Conservation (phyloP, 2,797 vertebrate genomes). For the Notoglanidium macrostoma region DNA sequence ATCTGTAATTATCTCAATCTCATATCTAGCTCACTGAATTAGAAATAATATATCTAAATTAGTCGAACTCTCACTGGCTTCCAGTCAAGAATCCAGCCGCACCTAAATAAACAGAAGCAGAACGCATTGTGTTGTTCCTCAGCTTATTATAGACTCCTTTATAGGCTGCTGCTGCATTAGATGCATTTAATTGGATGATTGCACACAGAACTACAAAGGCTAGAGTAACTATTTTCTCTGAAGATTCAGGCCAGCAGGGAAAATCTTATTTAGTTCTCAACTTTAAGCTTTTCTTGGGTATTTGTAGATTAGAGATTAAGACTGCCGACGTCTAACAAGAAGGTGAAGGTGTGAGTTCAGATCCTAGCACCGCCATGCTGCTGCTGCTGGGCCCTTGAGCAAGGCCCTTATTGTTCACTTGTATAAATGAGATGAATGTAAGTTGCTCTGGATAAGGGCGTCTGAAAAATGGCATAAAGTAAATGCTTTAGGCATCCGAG, state of each 20-base stretch:
- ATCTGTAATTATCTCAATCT: conserved; percentile 49
- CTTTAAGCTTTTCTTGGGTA: background rate
- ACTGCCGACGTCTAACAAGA: too few species aligned
- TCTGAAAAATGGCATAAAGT: too few species aligned
- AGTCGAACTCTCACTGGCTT: conserved; percentile 45
- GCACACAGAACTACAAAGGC: background rate
- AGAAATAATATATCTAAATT: conserved; percentile 48
- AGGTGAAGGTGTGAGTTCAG: too few species aligned
- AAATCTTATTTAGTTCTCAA: background rate
- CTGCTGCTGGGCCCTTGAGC: too few species aligned
- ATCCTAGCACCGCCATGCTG: too few species aligned
- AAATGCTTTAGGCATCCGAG: background rate
- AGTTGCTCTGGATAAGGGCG: too few species aligned
- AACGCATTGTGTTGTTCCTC: background rate
- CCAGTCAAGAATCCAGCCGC: conserved; percentile 22
- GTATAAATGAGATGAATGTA: too few species aligned
- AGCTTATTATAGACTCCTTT: conserved; percentile 6
- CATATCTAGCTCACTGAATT: conserved; percentile 51
- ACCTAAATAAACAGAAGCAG: conserved; percentile 21
- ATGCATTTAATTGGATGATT: conserved; percentile 23
- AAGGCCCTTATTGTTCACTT: too few species aligned
- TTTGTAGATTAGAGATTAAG: too few species aligned
- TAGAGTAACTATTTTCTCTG: background rate
- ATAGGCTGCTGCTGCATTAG: background rate
- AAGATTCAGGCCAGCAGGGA: background rate